Base-by-base conservation (phyloP, 2,113 vertebrate genomes). In the Cynocephalus volans region DNA sequence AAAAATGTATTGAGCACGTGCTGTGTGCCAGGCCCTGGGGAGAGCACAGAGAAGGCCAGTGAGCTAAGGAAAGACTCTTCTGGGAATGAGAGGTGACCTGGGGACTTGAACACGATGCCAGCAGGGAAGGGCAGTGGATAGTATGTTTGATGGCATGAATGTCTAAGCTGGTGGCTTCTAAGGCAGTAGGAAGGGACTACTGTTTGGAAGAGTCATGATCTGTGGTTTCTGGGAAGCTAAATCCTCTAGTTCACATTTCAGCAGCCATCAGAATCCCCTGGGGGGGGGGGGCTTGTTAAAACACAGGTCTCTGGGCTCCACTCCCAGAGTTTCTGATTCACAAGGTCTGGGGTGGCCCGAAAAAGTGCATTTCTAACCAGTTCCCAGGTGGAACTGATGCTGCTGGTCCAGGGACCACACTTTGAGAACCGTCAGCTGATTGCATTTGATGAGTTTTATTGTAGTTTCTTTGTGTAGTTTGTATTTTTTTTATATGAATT, bases 121-220 rank as follows among this genome's bases (percentile, higher is more conserved):
- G 0, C 31, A 33, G n/a, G 17, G 23, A 58, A 24, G 31, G 41
- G 56, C 21, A 3, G 17, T 28, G 33, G 24, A 31, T 14, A 6
- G 10, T 14, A 5, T 8, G 13, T 24, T 4, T 6, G 23, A 36
- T 0, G 58, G 52, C 24, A 2, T 1, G 21, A 41, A 6, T 12
- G 13, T 54, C 86, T 69, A 2, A 31, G 48, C 41, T 58, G 52
- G 19, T 31, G 26, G 67, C 73, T 52, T n/a, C 10, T 2, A 3
- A 48, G 50, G 28, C 41, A 64, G 33, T 64, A 33, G 15, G 50
- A 1, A 62, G 77, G 8, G 58, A 50, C 85, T 41, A 1, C 23
- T 24, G 41, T 24, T 21, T 23, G 54, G 79, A 52, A 17, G 67
- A 6, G 9, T n/a, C 5, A 2, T 6, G 5, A 50, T 17, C 62